Conservation (phyloP, 2,113 vertebrate species). For the Patagioenas fasciata region DNA sequence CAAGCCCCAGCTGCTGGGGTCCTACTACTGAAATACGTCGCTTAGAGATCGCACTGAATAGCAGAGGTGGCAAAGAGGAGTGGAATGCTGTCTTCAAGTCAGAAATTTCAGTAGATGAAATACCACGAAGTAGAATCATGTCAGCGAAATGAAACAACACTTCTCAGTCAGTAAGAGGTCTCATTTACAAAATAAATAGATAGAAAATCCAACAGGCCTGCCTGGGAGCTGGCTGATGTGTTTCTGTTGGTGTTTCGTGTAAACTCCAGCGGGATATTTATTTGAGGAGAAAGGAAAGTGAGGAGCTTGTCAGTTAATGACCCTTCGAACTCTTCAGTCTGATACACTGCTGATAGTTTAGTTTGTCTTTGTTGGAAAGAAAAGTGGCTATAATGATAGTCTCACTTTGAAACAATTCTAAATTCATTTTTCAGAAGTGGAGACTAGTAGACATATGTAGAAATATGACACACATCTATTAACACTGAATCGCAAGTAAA, state of each 20-base stretch:
- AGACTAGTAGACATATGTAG: not conserved
- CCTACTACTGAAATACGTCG: accelerated
- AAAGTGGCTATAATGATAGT: not conserved
- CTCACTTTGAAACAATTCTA: not conserved
- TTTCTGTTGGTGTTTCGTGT: not conserved
- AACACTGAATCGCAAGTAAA: not conserved
- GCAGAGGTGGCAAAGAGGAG: not conserved
- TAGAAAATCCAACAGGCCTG: not conserved
- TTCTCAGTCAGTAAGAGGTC: not conserved
- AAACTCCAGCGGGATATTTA: not conserved
- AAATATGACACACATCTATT: not conserved
- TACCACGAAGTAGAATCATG: not conserved
- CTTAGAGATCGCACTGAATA: not conserved
- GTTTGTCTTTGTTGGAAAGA: not conserved
- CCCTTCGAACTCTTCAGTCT: not conserved
- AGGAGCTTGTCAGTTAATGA: not conserved
- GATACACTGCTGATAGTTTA: not conserved
- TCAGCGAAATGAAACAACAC: not conserved
- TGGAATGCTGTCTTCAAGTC: not conserved
- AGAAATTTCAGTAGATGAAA: not conserved
- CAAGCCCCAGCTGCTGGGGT: not conserved
- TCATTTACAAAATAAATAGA: not conserved
- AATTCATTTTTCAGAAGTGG: not conserved
- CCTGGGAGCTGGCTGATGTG: not conserved
- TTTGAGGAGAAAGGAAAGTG: not conserved